Evolutionary conservation across 2,797 vertebrate genomes (phyloP).

Genomic region (Spea hammondii): DNA sequence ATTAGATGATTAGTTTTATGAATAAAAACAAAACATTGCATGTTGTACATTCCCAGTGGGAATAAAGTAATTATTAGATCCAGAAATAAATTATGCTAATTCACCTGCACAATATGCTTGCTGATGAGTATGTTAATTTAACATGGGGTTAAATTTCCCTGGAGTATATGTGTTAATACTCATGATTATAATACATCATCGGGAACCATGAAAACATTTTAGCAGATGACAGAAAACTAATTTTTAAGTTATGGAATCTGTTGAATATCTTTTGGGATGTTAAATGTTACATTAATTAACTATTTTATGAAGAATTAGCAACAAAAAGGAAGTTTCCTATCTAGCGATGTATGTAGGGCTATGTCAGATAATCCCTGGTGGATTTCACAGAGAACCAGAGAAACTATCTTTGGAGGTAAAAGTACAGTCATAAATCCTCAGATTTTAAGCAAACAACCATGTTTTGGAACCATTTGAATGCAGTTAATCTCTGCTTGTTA

Average conservation of each 20-base stretch:
- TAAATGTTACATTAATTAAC: slow-evolving; percentile 33
- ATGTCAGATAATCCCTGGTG: too few relatives aligned
- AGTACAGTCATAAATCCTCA: too few relatives aligned
- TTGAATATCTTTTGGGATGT: slow-evolving; percentile 19
- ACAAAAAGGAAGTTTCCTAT: too few relatives aligned
- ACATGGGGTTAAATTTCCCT: slow-evolving; percentile 47
- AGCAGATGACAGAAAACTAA: slow-evolving; percentile 33
- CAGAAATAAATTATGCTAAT: background rate
- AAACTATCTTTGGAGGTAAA: too few relatives aligned
- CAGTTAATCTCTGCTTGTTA: too few relatives aligned
- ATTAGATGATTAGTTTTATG: too few relatives aligned
- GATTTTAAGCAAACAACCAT: too few relatives aligned
- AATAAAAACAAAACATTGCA: too few relatives aligned
- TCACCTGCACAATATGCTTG: background rate
- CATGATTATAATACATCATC: slow-evolving; percentile 40
- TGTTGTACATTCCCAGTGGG: too few relatives aligned
- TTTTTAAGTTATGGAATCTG: slow-evolving; percentile 40
- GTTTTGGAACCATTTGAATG: too few relatives aligned
- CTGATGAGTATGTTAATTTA: slow-evolving; percentile 25
- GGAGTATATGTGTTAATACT: slow-evolving; percentile 33
- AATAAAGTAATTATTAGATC: background rate
- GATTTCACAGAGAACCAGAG: too few relatives aligned
- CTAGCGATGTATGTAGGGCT: too few relatives aligned
- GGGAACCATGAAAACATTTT: slow-evolving; percentile 33
- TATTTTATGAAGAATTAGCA: background rate